Percentiles rank a stretch among this genome's conserved stretches.
These are phyloP conservation scores for Nymphalis urticae DNA, from an alignment of 2,888 invertebrate genomes.

Conservation along the genomic window DNA sequence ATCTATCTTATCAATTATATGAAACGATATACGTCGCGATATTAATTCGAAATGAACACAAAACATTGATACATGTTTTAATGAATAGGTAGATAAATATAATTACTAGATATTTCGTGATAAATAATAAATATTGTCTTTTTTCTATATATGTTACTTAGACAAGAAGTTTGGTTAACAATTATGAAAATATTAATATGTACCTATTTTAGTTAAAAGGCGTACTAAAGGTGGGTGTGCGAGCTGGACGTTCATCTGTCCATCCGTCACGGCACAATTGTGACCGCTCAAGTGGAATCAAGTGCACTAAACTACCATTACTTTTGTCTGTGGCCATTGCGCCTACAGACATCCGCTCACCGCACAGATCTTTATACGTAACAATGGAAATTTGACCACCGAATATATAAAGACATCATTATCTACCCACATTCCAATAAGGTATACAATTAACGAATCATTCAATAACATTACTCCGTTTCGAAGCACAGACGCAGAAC, in stretches of 20 bases:
- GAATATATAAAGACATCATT: slow-evolving; percentile 34
- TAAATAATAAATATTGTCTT: too few species aligned
- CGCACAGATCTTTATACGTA: slow-evolving; percentile 48
- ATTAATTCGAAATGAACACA: too few species aligned
- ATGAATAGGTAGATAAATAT: too few species aligned
- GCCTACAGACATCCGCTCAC: slow-evolving; percentile 67
- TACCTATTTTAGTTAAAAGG: slow-evolving; percentile 24
- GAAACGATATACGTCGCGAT: too few species aligned
- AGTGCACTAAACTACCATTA: slow-evolving; percentile 74
- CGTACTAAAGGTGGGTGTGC: slow-evolving; percentile 49
- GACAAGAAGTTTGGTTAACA: too few species aligned
- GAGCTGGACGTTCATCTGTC: slow-evolving; percentile 41
- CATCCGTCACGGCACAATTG: slow-evolving; percentile 65
- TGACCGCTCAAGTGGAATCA: slow-evolving; percentile 72
- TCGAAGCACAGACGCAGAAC: not conserved
- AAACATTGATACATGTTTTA: too few species aligned
- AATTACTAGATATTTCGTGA: too few species aligned
- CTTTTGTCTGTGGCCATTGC: slow-evolving; percentile 60
- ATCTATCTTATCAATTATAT: too few species aligned
- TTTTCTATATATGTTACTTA: too few species aligned
- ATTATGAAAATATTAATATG: not conserved
- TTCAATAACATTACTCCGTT: slow-evolving; percentile 7
- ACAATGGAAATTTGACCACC: slow-evolving; percentile 38
- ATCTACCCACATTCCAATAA: slow-evolving; percentile 26
- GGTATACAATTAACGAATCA: slow-evolving; percentile 16